These are phyloP conservation scores for Merops nubicus DNA, from an alignment of 2,113 vertebrate genomes.

Conservation along the genomic window DNA sequence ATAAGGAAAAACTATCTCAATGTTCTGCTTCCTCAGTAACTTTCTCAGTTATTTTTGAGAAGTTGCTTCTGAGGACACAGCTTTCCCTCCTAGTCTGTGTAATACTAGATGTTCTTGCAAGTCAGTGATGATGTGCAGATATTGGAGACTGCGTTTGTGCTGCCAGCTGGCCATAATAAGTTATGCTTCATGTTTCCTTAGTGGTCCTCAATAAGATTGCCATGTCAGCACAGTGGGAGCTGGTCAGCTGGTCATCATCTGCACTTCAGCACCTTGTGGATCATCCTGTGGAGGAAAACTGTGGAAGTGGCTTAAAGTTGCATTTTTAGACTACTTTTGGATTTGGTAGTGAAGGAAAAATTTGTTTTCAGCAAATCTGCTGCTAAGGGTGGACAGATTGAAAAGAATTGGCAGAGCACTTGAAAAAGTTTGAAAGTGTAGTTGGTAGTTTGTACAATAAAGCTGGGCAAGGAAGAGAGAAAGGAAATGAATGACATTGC, in stretches of 20 bases:
- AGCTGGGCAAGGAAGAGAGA: background rate
- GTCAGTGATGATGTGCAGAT: background rate
- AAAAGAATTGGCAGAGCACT: background rate
- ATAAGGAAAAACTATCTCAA: background rate
- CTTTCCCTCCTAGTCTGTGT: background rate
- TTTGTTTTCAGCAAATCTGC: background rate
- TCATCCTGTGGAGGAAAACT: background rate
- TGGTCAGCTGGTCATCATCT: too few relatives aligned
- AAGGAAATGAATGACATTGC: background rate
- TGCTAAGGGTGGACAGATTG: background rate
- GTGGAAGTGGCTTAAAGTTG: background rate
- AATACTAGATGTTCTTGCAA: background rate
- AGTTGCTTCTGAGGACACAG: background rate
- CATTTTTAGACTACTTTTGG: background rate
- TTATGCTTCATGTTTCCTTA: rapidly evolving
- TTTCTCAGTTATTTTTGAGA: background rate
- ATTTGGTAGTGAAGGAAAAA: background rate
- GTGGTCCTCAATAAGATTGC: background rate
- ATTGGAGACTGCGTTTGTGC: background rate
- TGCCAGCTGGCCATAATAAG: background rate
- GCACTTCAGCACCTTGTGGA: background rate
- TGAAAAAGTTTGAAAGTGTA: background rate
- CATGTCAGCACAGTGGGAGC: background rate
- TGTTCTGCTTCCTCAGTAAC: background rate
- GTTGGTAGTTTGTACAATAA: background rate